Evolutionary conservation across 2,797 vertebrate genomes (phyloP).

Genomic region (Momotus momota): DNA sequence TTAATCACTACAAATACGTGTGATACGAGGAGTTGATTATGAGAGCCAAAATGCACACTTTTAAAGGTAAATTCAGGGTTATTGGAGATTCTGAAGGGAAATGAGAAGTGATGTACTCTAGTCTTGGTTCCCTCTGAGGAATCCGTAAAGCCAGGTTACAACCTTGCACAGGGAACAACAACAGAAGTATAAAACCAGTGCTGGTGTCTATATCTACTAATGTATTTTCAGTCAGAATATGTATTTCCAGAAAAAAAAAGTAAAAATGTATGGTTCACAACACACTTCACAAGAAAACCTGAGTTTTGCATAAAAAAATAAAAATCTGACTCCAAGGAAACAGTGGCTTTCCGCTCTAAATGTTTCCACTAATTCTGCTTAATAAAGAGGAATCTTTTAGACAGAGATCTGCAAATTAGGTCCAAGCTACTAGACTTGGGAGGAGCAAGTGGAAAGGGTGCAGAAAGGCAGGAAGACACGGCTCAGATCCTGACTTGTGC

Average conservation of each 20-base stretch:
- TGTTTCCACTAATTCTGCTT: neutral
- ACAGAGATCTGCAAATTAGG: neutral
- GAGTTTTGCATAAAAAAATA: neutral
- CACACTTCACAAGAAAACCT: neutral
- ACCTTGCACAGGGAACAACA: neutral
- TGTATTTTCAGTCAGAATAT: neutral
- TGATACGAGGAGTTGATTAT: neutral
- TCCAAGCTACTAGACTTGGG: neutral
- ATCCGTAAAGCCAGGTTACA: neutral
- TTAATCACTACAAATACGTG: neutral
- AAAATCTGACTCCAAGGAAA: neutral
- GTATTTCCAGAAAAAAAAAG: neutral
- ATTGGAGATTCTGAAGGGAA: constrained; percentile 11
- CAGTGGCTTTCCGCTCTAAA: neutral
- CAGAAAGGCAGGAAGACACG: neutral
- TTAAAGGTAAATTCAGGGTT: constrained; percentile 6
- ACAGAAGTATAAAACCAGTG: neutral
- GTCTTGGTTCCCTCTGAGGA: neutral
- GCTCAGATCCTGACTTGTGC: neutral
- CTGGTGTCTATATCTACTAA: neutral
- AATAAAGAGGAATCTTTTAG: neutral
- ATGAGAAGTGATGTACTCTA: neutral
- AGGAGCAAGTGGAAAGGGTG: neutral
- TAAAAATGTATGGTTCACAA: neutral
- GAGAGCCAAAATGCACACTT: neutral